Evolutionary conservation across 2,113 vertebrate genomes (phyloP).

Genomic region (Platysteira castanea): DNA sequence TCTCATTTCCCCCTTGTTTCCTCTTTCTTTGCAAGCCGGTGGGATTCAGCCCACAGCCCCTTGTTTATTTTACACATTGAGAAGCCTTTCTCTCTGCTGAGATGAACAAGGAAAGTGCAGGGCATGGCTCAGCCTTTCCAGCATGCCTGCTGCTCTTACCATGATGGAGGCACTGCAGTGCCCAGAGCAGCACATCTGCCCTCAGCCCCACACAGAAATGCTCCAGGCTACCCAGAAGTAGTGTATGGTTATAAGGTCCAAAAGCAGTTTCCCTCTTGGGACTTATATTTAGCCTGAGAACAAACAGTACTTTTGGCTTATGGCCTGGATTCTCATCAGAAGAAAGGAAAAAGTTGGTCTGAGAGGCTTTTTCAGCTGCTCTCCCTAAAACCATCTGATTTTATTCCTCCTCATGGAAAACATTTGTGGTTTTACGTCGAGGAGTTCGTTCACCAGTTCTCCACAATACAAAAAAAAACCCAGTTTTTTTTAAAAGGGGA

Average conservation of each 20-base stretch:
- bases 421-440: not conserved
- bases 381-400: not conserved
- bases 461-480: not conserved
- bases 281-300: not conserved
- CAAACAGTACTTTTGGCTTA: not conserved
- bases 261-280: not conserved
- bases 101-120: not conserved
- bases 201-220: not conserved
- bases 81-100: not conserved
- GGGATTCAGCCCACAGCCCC: not conserved
- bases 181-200: not conserved
- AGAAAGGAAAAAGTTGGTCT: not conserved
- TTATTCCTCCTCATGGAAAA: not conserved
- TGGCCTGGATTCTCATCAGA: not conserved
- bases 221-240: not conserved
- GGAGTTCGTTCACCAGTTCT: not conserved
- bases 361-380: not conserved
- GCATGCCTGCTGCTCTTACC: accelerated
- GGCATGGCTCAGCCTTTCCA: not conserved
- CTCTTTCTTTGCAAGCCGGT: not conserved
- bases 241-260: not conserved
- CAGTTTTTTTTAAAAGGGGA: not conserved
- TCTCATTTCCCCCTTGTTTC: not conserved
- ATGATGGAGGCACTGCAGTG: not conserved
- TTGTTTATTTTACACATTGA: not conserved